A percentile compares a stretch with the other conserved stretches of the same genome.
Evolutionary conservation across 2,888 invertebrate species (phyloP).

Genomic region (Apotomis turbidana): DNA sequence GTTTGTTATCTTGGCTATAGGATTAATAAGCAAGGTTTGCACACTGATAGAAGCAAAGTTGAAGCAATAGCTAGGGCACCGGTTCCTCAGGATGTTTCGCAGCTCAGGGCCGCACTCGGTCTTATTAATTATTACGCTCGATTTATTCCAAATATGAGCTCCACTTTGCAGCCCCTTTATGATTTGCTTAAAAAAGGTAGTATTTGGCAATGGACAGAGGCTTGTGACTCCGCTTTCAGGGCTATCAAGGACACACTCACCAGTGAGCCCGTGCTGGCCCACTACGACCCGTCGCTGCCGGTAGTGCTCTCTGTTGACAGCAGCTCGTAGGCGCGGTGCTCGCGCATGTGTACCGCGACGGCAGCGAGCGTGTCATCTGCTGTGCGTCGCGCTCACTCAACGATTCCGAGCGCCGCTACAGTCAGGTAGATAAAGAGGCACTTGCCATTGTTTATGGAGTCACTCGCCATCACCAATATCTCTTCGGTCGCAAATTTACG

Average conservation of each 20-base stretch:
- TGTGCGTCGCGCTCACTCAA: conserved; percentile 44
- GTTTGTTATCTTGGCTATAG: conserved; percentile 45
- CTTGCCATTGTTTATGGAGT: conserved; percentile 43
- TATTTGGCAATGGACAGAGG: conserved; percentile 25
- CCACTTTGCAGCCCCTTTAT: conserved; percentile 9
- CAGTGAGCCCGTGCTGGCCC: conserved; percentile 40
- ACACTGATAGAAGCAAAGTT: no score
- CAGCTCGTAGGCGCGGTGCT: conserved; percentile 44
- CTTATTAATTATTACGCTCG: no score
- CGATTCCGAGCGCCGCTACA: conserved; percentile 37
- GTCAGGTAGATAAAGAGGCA: conserved; percentile 44
- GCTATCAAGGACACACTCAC: conserved; percentile 4
- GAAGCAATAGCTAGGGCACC: no score
- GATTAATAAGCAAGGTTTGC: conserved; percentile 46
- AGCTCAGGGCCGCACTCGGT: no score
- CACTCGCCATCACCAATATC: conserved; percentile 41
- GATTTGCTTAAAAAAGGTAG: conserved; percentile 24
- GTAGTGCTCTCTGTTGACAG: conserved; percentile 45
- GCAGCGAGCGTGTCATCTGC: conserved; percentile 37
- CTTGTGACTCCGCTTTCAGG: not conserved
- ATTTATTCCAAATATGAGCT: conserved; percentile 12
- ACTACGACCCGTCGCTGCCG: conserved; percentile 43
- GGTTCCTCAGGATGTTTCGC: no score
- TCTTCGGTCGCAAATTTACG: conserved; percentile 40
- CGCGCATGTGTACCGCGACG: conserved; percentile 16